Base-by-base conservation (phyloP, 2,888 invertebrate genomes). In the Platynereis dumerilii region DNA sequence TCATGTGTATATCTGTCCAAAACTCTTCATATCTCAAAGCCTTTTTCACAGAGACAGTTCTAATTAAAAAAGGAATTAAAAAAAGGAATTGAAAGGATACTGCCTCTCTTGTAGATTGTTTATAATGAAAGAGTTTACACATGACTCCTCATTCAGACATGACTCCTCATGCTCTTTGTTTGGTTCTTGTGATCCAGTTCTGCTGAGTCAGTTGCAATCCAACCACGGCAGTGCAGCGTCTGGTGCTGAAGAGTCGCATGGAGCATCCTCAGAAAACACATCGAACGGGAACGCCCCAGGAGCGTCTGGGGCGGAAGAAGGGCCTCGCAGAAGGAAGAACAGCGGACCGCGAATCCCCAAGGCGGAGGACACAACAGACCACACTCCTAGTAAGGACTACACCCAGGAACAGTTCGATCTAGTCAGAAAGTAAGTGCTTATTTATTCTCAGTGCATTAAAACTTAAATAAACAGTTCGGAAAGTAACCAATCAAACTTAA, bases 321-420 rank as follows among this genome's bases (percentile, higher is more conserved):
- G 62, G 2, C 57, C 58, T 2, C 24, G 52, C n/a, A 52, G 28
- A 28, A 24, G 20, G 17, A 52, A 58, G 17, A 52, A 58, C 3
- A 39, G 34, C 15, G 34, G 29, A 17, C 39, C 29, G 5, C 2
- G 39, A 39, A 58, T 29, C 29, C 48, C 58, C 3, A 2, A 24
- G 53, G n/a, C 29, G 22, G 34, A 42, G 52, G 29, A 52, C 29
- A 10, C 39, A 58, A 22, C 52, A 45, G 45, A 45, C 55, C 52
- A 42, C 26, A 62, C 52, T 44, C 22, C 27, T 20, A 44, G 48
- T 24, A 75, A 76, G 64, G 92, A 92, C 58, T 94, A 90, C 80
- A 90, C 90, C 0, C 81, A 86, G 39, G 93, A 93, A 3, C 93
- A 95, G 79, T 75, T 91, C 17, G 91, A 91, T 65, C 90, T 91